Percentiles rank a stretch among this genome's conserved stretches.
These are phyloP conservation scores for Antechinus flavipes DNA, from an alignment of 2,113 vertebrate species.

Conservation along the genomic window DNA sequence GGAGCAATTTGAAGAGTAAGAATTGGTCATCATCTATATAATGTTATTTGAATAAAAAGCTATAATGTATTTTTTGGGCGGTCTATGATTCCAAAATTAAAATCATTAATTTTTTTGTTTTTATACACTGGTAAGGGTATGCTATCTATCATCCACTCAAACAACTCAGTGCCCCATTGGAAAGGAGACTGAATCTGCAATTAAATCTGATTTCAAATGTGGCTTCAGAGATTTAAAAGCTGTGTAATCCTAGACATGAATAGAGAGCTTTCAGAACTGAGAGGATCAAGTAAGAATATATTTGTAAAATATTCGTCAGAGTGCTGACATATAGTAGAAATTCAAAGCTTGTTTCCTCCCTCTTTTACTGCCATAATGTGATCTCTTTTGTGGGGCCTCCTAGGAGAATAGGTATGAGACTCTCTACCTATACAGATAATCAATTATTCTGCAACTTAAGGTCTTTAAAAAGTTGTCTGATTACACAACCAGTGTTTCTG, in stretches of 20 bases:
- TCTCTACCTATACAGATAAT: neutral
- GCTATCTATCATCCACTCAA: neutral
- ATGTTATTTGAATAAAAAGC: neutral
- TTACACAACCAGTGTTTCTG: neutral
- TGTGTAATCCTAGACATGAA: neutral
- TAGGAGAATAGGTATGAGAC: neutral
- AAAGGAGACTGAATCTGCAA: neutral
- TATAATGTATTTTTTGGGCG: neutral
- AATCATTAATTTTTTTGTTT: neutral
- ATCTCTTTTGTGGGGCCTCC: neutral
- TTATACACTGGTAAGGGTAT: neutral
- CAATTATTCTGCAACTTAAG: neutral
- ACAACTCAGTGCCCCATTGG: neutral
- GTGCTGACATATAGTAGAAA: neutral
- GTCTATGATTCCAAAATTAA: neutral
- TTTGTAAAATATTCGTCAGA: neutral
- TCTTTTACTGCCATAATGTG: neutral
- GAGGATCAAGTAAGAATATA: neutral
- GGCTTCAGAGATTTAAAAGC: neutral
- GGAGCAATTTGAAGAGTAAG: neutral
- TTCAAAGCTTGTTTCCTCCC: neutral
- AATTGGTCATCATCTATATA: neutral
- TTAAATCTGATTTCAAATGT: neutral
- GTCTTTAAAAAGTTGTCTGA: neutral
- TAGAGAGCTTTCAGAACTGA: neutral